Evolutionary conservation across 2,113 vertebrate species (phyloP).

Genomic region (Plecturocebus donacophilus): DNA sequence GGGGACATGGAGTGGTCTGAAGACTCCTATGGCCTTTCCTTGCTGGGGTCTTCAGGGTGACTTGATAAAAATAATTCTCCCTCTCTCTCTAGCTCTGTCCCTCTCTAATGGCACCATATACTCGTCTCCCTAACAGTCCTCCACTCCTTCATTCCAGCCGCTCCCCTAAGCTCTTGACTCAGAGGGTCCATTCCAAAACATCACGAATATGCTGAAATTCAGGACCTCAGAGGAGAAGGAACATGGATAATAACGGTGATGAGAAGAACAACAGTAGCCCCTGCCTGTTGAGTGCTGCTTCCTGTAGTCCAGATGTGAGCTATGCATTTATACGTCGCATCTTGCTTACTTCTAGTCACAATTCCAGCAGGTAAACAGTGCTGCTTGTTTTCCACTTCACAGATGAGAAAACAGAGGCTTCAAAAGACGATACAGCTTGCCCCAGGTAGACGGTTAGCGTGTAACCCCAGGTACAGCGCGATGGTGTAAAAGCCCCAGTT

Average conservation of each 20-base stretch:
- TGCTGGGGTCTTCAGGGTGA: background rate
- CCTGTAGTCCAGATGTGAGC: accelerated
- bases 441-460: background rate
- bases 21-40: background rate
- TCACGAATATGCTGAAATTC: background rate
- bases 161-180: background rate
- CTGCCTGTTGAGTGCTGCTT: accelerated
- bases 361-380: background rate
- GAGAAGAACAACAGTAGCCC: accelerated
- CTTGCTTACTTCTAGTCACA: background rate
- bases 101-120: accelerated
- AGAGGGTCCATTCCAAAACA: background rate
- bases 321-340: accelerated
- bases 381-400: background rate
- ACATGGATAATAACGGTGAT: accelerated
- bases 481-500: background rate
- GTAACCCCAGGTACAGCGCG: background rate
- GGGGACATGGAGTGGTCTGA: accelerated
- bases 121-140: background rate
- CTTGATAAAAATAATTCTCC: background rate
- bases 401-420: slow-evolving; percentile 4
- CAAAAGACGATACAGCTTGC: background rate
- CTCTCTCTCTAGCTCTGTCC: background rate
- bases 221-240: background rate
- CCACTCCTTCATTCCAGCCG: background rate